Evolutionary conservation across 1,140 invertebrate species (phyloP), one percentile per base, ranked within the genome.

Genomic region (Catajapyx aquilonaris): DNA sequence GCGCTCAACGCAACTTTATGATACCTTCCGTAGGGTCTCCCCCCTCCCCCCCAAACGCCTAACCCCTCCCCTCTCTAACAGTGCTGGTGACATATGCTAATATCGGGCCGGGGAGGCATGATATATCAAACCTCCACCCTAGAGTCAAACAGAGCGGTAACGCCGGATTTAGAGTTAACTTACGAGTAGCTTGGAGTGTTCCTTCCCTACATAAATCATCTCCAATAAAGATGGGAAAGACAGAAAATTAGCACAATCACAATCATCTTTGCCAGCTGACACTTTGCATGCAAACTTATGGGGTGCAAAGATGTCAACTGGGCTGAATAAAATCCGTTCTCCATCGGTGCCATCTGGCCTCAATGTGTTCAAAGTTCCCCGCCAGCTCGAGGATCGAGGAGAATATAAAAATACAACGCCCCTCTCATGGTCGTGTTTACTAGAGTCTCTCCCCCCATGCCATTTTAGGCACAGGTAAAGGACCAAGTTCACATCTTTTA

Each of bases 231-330:
- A 40, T 40, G 38, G 31, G 23, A 20, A 39, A 40, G 38, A 35
- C 38, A 55, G 52, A 53, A 54, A 61, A 62, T 62, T 62, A 62
- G 59, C 59, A 62, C 60, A 62, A 62, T 62, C 58, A 61, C 58
- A 62, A 62, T 62, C 60, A 62, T 62, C 60, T 58, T 56, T 54
- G 56, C 56, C 59, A 62, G 59, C 57, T 61, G 58, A 61, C 59
- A 60, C 36, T 56, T 53, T 54, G 55, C 54, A 40, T 34, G 31
- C 34, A 19, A 16, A 28, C 11, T 31, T 3, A 41, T n/a, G 34
- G 21, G 23, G 37, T 13, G 30, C 18, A 20, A 38, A 31, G 28
- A 20, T 38, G 37, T 38, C 37, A 38, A 38, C 22, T 38, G 21
- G 31, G 23, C 23, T 13, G 20, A 38, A 38, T 30, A 38, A 38